Base-by-base conservation (phyloP, 2,797 vertebrate genomes). In the Ctenopoma multispine region DNA sequence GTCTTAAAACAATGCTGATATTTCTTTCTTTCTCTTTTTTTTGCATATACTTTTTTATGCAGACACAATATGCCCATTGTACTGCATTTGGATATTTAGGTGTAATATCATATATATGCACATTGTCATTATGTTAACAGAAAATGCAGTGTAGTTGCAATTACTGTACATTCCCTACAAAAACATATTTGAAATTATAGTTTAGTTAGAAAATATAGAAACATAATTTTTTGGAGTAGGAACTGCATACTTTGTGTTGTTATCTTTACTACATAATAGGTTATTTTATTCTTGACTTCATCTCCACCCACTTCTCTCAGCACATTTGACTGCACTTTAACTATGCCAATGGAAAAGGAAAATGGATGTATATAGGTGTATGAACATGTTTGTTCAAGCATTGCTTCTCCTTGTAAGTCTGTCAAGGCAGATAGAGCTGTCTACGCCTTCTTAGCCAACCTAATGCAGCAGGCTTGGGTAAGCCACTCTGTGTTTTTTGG, bases 401-500 rank as follows among this genome's bases (percentile, higher is more conserved):
- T 54, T 34, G 36, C 7, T 27, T 61, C 43, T 34, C 54, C 31
- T 55, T 23, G 38, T 38, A 50, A 41, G 72, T 68, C 63, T 74
- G 70, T 69, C 44, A 23, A 64, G 40, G 38, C 54, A 62, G 69
- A 80, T 69, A 61, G 47, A 61, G 56, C 55, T 54, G 67, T 57
- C 36, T 41, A 58, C 43, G 50, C 67, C 56, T 56, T 63, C 54
- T 49, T 13, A 73, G 72, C 77, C 83, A 75, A 63, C 44, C 57
- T 78, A 85, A 75, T 82, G 83, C 62, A 77, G 82, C 69, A 51
- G 50, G 21, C 50, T 58, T 48, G 57, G 63, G 69, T 80, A 61
- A 76, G 63, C 48, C 24, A 24, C 43, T 64, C 18, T 48, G 56
- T 51, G 0, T 43, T 43, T 36, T 34, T 10, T 67, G 41, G 40